Base-by-base conservation (phyloP, 1,140 invertebrate species). In the Sinella curviseta region DNA sequence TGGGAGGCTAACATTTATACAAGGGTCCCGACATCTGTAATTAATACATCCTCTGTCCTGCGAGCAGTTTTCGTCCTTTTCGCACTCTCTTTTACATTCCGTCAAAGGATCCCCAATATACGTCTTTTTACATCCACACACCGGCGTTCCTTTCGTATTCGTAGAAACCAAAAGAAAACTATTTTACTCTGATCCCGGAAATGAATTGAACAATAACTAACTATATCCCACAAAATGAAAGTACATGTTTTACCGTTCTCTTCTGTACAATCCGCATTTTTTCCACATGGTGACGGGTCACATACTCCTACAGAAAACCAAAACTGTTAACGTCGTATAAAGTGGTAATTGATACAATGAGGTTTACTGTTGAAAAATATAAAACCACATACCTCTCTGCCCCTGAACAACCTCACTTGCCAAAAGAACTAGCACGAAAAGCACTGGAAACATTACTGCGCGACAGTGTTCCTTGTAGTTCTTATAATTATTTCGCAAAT, bases 221-320 rank as follows among this genome's bases (percentile, higher is more conserved):
- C 8, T n/a, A 70, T 70, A 33, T 70, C 31, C 31, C 31, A 8
- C 4, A n/a, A n/a, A 33, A 31, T 31, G 8, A 8, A 2, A 70
- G 24, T n/a, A 8, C 57, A 65, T 65, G 57, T 4, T 30, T 70
- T 55, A 33, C 75, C 75, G 20, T 76, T 76, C 20, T 55, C 33
- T 14, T 30, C 30, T 30, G 3, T n/a, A 31, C 65, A 70, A 31
- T 70, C 31, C 26, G 65, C n/a, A 31, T 70, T 70, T 70, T 2
- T 8, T 33, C 26, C 65, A 70, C 65, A 70, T 16, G 65, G 65
- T 3, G 65, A 30, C 31, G 65, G 65, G 30, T 31, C 31, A 30
- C 65, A 70, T 1, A n/a, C 3, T 30, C 31, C 65, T 30, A 24
- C 24, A 60, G 24, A 70, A 70, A 65, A 65, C 57, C 2, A 34